Base-by-base conservation (phyloP, 2,113 vertebrate species). In the Corydoras maculifer region DNA sequence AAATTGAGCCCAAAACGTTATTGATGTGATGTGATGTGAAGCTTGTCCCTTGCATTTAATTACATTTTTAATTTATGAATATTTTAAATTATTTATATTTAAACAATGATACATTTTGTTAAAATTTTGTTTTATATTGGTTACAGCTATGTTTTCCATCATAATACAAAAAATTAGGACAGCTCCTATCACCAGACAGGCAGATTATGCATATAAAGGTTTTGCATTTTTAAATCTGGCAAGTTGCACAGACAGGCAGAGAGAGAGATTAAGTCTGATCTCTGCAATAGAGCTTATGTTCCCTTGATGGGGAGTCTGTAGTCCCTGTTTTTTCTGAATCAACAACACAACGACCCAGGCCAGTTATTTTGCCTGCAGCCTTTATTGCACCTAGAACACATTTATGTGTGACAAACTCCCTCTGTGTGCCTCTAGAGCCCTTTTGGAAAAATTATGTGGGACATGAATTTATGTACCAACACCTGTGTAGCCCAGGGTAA, bases 231-330 rank as follows among this genome's bases (percentile, higher is more conserved):
- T 88, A 89, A 43, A 87, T 86, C 85, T 86, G 84, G 84, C 83
- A 84, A 85, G 77, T 75, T 72, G 77, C 75, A 57, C 65, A 72
- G 32, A 57, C 11, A 31, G 50, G 66, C 48, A 4, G 66, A 72
- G 69, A 65, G 69, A 83, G 72, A 78, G 78, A 81, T 82, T 84
- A 87, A 85, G 81, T 81, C 79, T 29, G 68, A 80, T 84, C 82
- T 85, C 82, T 78, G 86, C 82, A 78, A 83, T 69, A 76, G 81
- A 85, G 84, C 87, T 88, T 88, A 88, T 87, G 87, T 87, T 87
- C 82, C 83, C 87, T 81, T 87, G 68, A 78, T 81, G 73, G 85
- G 89, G 84, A 84, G 80, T 83, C 78, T 14, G 35, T 30, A 75
- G 82, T 79, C 81, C 80, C 86, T 84, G 82, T 68, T 81, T 80